Evolutionary conservation across 2,888 invertebrate species (phyloP), one percentile per base, ranked within the genome.

Genomic region (Onchidella celtica): DNA sequence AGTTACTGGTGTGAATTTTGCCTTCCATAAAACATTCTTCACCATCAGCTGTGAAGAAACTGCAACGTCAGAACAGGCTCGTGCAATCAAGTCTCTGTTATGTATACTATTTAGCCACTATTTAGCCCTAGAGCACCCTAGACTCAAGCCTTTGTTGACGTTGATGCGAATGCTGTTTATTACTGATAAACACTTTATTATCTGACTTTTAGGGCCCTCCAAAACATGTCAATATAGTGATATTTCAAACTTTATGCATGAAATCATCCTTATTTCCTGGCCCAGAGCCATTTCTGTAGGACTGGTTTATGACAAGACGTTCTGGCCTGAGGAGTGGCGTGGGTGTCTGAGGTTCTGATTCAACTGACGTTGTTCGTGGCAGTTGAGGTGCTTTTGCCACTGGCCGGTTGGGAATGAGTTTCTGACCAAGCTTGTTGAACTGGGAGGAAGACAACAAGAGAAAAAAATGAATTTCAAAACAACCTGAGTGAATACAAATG

Each of bases 271-370:
- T 59, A 21, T 9, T 29, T 32, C 27, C 68, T 2, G 55, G 77
- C 2, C 38, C 69, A 4, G 34, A 32, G 55, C 11, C 29, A 17
- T 75, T 75, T 29, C 63, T 75, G 29, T 75, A 75, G 75, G 27
- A 29, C 21, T 77, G 61, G 6, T n/a, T 66, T 27, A 77, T 47
- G 55, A 77, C 34, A 21, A 77, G 27, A 1, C 77, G 66, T 17
- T 70, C 73, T 36, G 79, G 79, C 11, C 79, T 1, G 3, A 79
- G 66, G 17, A 79, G 70, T 0, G 79, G 79, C 11, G 73, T 79
- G 1, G 79, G 79, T 21, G 79, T 79, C 36, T 79, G 79, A 4
- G 79, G 79, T n/a, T 79, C 79, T 0, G 79, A 79, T 63, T 79
- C 79, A 6, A 79, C 61, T 3, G 79, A 79, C 6, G 73, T 73